Base-by-base conservation (phyloP, 2,888 invertebrate genomes). In the Cosmorhoe ocellata region DNA sequence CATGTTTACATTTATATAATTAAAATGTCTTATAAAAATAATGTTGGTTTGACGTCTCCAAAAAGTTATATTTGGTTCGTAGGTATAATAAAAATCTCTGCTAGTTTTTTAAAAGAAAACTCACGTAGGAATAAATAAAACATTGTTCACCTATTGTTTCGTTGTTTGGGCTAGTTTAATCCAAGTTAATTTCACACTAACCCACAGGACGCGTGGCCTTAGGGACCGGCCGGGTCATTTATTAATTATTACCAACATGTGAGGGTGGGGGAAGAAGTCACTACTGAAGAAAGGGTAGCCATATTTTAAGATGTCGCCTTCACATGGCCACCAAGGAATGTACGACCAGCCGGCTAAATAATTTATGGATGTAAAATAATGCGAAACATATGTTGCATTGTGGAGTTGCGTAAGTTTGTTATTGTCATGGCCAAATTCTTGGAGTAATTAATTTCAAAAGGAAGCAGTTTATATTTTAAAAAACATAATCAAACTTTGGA, bases 281-380 rank as follows among this genome's bases (percentile, higher is more conserved):
- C 78, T 71, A 73, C 76, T 80, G 79, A 86, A 84, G 86, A 82
- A 84, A 85, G 86, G 87, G 82, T 70, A 70, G 77, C 83, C 74
- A 83, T 84, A 84, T 87, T 86, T 85, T 86, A 88, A 88, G 87
- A 88, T 75, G 84, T 76, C 76, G 76, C 67, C 83, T 77, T 82
- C 86, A 84, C 83, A 77, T 84, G 84, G 81, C 73, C 72, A 61
- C 62, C 61, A 70, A 78, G 81, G 84, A 84, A 87, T 86, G 86
- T 76, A 78, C 77, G 71, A 59, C 43, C 54, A 56, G 59, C 64
- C 64, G 61, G 63, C 61, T 71, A 71, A 74, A 74, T 77, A 76
- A 84, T 84, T 85, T 84, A 84, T 83, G 67, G 67, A 76, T 65
- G 59, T 68, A 63, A 64, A 65, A 65, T 69, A 70, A 64, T 61